Evolutionary conservation across 2,113 vertebrate species (phyloP), one percentile per base, ranked within the genome.

Genomic region (Triplophysa siluroides): DNA sequence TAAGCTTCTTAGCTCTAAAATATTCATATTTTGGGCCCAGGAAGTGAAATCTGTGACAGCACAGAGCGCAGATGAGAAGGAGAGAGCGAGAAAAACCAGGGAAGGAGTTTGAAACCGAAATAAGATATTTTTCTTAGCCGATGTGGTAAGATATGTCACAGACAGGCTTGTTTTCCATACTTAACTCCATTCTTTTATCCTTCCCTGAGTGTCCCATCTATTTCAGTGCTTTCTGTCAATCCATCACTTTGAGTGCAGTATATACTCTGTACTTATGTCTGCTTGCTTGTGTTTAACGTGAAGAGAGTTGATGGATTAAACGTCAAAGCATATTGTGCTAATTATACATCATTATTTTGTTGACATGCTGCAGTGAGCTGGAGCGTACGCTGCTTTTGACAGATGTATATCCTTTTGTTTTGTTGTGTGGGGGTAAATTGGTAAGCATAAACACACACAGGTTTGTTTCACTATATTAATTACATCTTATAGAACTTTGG

Each of bases 1-100:
- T 93, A 93, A 93, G 91, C 92, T 90, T 87, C 92, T 93, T 93
- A 93, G 87, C 89, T 88, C 82, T 93, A 89, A 93, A 92, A 93
- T 93, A 93, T 93, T 93, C 90, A 92, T 90, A 89, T 92, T 91
- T 86, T 85, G 86, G 83, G 86, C 86, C 83, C 85, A 89, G 86
- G 81, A 87, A 85, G 83, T 66, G 87, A 79, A 91, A 89, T 89
- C 82, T 86, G 81, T 90, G 88, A 89, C 78, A 78, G 86, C 78
- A 84, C 75, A 80, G 88, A 75, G 45, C 61, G 60, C 56, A 50
- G 63, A 60, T 63, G 33, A 21, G 71, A 43, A 33, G 41, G 61
- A 62, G 24, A 41, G 19, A 47, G 61, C 33, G 81, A 62, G 58
- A 18, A 85, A 78, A 83, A 81, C 78, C 78, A 70, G 79, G 60